Evolutionary conservation across 2,888 invertebrate species (phyloP).

Genomic region (Helleia helle): DNA sequence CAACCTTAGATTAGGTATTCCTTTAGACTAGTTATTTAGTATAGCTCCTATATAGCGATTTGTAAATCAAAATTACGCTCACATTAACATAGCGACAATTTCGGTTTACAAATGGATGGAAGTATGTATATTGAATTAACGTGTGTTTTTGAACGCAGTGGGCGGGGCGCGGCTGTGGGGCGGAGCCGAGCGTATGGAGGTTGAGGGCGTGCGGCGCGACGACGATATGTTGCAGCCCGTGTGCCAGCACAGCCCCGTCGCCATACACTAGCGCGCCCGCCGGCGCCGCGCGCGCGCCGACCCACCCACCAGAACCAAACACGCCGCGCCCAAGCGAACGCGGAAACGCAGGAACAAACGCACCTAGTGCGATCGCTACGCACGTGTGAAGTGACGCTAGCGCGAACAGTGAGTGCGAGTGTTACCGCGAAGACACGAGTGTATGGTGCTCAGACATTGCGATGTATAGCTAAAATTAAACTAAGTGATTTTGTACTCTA

Average conservation of each 20-base stretch:
- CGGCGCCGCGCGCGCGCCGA: conserved; percentile 1
- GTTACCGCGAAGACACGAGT: conserved; percentile 9
- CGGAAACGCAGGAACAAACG: conserved; percentile 8
- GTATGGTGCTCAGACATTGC: conserved; percentile 13
- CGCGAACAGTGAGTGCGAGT: conserved; percentile 3
- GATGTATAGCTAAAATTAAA: conserved; percentile 17
- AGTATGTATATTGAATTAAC: neutral
- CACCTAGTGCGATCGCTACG: neutral
- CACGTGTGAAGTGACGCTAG: neutral
- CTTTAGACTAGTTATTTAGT: neutral
- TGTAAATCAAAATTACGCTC: neutral
- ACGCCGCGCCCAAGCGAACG: conserved; percentile 10
- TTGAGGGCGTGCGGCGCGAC: conserved; percentile 54
- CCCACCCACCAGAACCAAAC: conserved; percentile 5
- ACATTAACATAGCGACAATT: neutral
- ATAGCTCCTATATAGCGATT: neutral
- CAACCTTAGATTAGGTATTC: conserved; percentile 3
- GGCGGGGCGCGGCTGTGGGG: conserved; percentile 44
- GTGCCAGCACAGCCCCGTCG: conserved; percentile 91
- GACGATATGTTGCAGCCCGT: conserved; percentile 85
- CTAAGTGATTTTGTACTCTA: conserved; percentile 23
- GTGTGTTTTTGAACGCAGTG: conserved; percentile 28
- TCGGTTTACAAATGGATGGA: conserved; percentile 11
- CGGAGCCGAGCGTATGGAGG: conserved; percentile 84
- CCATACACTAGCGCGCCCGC: conserved; percentile 78